phyloP scores from a whole-genome alignment of 2,888 invertebrate species.

The Laothoe populi region DNA sequence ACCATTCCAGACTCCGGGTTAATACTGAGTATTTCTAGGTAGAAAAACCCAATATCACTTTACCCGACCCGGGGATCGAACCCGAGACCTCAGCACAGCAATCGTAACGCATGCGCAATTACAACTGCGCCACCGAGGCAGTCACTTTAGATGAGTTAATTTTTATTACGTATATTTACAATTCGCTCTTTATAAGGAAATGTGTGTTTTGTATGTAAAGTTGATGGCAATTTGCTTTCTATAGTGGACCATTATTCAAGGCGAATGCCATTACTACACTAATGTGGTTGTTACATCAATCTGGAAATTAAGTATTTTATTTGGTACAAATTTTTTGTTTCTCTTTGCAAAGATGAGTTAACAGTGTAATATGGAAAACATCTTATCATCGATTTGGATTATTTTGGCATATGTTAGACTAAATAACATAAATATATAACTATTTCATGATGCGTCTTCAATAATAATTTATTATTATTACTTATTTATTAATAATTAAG shows the following conservation, averaged over 20 bases:
- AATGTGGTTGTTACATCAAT: conserved; percentile 12
- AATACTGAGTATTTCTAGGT: too few species aligned
- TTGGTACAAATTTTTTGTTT: neutral
- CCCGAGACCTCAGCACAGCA: too few species aligned
- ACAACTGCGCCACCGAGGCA: too few species aligned
- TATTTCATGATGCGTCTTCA: too few species aligned
- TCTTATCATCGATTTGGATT: neutral
- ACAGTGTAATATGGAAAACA: neutral
- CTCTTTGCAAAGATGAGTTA: neutral
- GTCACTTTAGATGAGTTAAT: neutral
- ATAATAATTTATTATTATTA: too few species aligned
- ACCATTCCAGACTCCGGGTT: too few species aligned
- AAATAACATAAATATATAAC: too few species aligned
- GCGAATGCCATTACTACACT: conserved; percentile 19
- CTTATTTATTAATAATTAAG: too few species aligned
- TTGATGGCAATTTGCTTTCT: conserved; percentile 16
- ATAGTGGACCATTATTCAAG: neutral
- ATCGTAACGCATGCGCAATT: too few species aligned
- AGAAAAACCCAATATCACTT: too few species aligned
- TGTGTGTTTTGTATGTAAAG: conserved; percentile 5
- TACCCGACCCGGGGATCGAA: too few species aligned
- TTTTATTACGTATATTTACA: conserved; percentile 12
- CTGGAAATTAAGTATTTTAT: neutral
- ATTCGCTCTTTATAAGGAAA: conserved; percentile 13
- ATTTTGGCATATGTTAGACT: neutral